Conservation (phyloP, 2,888 invertebrate genomes). For the Camponotus fellah region DNA sequence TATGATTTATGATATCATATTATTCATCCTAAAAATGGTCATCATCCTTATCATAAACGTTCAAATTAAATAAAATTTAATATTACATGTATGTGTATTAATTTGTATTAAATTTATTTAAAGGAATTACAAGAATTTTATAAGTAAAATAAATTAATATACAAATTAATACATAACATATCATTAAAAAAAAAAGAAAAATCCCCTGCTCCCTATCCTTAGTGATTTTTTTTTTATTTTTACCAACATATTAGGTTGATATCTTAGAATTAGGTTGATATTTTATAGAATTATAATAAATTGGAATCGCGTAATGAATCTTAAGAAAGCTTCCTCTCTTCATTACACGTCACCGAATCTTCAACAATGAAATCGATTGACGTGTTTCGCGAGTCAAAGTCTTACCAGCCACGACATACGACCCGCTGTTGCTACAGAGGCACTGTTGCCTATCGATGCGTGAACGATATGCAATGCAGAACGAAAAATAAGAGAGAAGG, state of each 20-base stretch:
- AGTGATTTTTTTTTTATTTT: too few relatives aligned
- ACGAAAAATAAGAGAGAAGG: conserved; percentile 27
- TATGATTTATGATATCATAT: neutral
- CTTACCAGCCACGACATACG: too few relatives aligned
- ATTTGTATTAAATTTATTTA: neutral
- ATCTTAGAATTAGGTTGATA: neutral
- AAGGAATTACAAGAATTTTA: neutral
- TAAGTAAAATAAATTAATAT: neutral
- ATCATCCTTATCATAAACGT: neutral
- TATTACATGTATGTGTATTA: neutral
- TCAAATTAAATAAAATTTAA: neutral
- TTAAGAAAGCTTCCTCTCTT: neutral
- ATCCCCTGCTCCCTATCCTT: too few relatives aligned
- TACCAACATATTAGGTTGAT: neutral
- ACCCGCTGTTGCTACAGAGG: neutral
- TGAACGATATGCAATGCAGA: conserved; percentile 17
- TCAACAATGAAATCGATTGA: neutral
- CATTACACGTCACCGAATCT: neutral
- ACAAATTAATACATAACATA: neutral
- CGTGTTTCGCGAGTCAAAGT: neutral
- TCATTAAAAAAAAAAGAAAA: neutral
- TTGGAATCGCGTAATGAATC: neutral
- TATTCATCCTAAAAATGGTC: neutral
- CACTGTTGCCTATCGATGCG: conserved; percentile 2
- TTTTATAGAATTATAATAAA: neutral